Evolutionary conservation across 2,888 invertebrate genomes (phyloP).

Genomic region (Drosophila merina): DNA sequence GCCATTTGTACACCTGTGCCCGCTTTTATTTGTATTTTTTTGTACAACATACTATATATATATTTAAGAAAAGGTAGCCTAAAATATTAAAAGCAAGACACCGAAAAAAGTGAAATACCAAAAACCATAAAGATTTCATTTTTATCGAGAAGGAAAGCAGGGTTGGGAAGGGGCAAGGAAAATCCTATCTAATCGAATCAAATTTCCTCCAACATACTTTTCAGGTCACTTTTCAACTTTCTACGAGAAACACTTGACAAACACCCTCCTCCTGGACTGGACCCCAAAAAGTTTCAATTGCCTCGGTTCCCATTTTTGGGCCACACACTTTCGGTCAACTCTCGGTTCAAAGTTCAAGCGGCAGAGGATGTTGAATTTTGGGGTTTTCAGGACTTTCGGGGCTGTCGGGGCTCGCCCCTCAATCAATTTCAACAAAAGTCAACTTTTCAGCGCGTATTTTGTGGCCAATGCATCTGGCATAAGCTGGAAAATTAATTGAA

Average conservation of each 20-base stretch:
- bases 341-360: conserved; percentile 33
- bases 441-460: conserved; percentile 26
- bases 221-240: conserved; percentile 44
- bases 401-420: not conserved
- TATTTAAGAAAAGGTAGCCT: conserved; percentile 16
- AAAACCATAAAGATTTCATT: conserved; percentile 31
- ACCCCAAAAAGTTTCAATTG: conserved; percentile 34
- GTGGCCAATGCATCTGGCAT: conserved; percentile 66
- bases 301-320: conserved; percentile 46
- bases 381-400: not conserved
- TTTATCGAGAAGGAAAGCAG: conserved; percentile 13
- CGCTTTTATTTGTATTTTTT: not conserved
- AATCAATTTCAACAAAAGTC: conserved; percentile 24
- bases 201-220: conserved; percentile 43
- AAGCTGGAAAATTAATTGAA: conserved; percentile 72
- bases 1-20: conserved; percentile 69
- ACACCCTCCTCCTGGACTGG: not conserved
- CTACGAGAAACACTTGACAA: conserved; percentile 38
- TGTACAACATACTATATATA: not conserved
- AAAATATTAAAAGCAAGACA: conserved; percentile 28
- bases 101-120: not conserved
- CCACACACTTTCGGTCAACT: conserved; percentile 42
- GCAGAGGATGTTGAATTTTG: not conserved
- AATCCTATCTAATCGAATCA: conserved; percentile 43
- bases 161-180: not conserved